These are phyloP conservation scores for Macaria liturata DNA, from an alignment of 2,888 invertebrate genomes.

Conservation along the genomic window DNA sequence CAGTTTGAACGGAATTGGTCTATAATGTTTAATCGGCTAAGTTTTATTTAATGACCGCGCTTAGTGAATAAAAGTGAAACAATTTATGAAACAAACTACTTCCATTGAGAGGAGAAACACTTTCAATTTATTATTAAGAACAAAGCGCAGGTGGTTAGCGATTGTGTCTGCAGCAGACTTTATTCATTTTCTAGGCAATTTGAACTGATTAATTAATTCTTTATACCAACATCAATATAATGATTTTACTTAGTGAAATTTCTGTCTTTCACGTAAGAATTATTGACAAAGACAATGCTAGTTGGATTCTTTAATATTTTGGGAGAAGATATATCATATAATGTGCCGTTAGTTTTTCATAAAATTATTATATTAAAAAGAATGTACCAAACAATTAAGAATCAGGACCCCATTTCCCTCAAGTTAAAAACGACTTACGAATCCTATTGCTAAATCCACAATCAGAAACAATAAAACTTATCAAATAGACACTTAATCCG, in stretches of 20 bases:
- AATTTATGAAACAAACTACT: constrained; percentile 34
- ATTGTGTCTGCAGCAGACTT: constrained; percentile 25
- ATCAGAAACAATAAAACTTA: constrained; percentile 6
- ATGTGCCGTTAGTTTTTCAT: too few species aligned
- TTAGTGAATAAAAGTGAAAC: constrained; percentile 50
- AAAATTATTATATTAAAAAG: too few species aligned
- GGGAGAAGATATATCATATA: too few species aligned
- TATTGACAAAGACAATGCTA: too few species aligned
- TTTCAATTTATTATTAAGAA: constrained; percentile 21
- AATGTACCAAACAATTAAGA: too few species aligned
- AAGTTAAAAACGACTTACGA: too few species aligned
- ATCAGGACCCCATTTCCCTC: too few species aligned
- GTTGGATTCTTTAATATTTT: too few species aligned
- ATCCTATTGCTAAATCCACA: neutral
- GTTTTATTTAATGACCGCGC: constrained; percentile 67
- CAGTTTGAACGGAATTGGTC: constrained; percentile 48
- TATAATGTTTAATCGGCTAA: constrained; percentile 64
- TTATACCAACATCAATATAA: too few species aligned
- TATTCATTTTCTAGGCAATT: constrained; percentile 27
- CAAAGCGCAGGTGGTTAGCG: constrained; percentile 24
- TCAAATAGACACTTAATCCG: constrained; percentile 13
- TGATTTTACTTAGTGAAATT: too few species aligned
- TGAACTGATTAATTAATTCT: constrained; percentile 15
- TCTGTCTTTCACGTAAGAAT: too few species aligned
- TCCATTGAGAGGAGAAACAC: constrained; percentile 28